A percentile compares a stretch with the other conserved stretches of the same genome.
phyloP scores from a whole-genome alignment of 2,797 vertebrate genomes.

The Gymnothorax javanicus region DNA sequence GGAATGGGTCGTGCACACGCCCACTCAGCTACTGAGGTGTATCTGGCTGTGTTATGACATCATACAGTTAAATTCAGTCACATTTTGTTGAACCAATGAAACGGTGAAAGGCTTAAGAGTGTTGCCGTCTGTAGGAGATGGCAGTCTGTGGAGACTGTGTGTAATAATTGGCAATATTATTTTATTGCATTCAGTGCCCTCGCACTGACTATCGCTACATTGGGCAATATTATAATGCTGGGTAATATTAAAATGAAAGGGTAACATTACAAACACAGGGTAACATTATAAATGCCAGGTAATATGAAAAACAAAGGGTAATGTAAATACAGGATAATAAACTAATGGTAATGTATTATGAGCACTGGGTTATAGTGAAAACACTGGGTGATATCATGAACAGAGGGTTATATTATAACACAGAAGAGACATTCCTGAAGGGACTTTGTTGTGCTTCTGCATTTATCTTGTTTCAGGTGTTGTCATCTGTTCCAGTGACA shows the following conservation, averaged over 20 bases:
- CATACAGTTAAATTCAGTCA: not conserved
- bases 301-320: too few species aligned
- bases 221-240: too few species aligned
- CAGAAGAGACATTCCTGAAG: not conserved
- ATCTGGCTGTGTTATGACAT: not conserved
- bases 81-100: not conserved
- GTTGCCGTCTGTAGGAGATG: not conserved
- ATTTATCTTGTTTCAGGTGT: not conserved
- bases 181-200: too few species aligned
- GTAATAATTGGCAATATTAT: not conserved
- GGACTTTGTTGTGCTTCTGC: not conserved
- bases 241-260: too few species aligned
- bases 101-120: not conserved
- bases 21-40: not conserved
- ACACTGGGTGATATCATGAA: not conserved
- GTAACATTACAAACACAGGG: too few species aligned
- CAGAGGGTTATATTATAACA: not conserved
- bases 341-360: not conserved
- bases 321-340: too few species aligned
- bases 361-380: not conserved
- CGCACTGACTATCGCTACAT: too few species aligned
- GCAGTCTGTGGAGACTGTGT: not conserved
- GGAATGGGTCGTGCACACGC: not conserved
- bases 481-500: not conserved
- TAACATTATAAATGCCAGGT: too few species aligned